Base-by-base conservation (phyloP, 2,797 vertebrate genomes). In the Myiothlypis chrysogaster region DNA sequence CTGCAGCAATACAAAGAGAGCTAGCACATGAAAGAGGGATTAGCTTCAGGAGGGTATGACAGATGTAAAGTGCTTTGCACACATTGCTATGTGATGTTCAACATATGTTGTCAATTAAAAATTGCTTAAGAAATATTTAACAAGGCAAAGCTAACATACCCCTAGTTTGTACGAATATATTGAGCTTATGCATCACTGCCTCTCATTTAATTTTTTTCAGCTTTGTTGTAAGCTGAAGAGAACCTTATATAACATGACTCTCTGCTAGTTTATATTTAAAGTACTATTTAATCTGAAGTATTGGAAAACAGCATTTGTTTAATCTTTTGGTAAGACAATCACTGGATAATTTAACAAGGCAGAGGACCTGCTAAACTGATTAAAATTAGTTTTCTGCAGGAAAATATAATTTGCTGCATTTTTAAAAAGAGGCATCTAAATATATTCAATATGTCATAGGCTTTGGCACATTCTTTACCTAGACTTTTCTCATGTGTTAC, bases 81-180 rank as follows among this genome's bases (percentile, higher is more conserved):
- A 94, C 88, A 89, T 95, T 97, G 90, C 84, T 97, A 52, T 97
- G 95, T 97, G 96, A 96, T 97, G 89, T 97, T 96, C 85, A 97
- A 94, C 96, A 97, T 96, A 97, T 97, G 96, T 93, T 97, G 95
- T 97, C 94, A 97, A 97, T 98, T 97, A 97, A 97, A 98, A 98
- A 90, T 97, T 97, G 88, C 87, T 98, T 97, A 95, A 97, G 95
- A 96, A 97, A 96, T 97, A 97, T 97, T 97, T 97, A 97, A 92
- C 93, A 95, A 97, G 84, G 81, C 80, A 97, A 95, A 97, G 95
- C 59, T 94, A 92, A 94, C 83, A 91, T 66, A 89, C 9, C 32
- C 35, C 83, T 78, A 72, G 59, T 96, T 95, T 95, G 83, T 94
- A 93, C 37, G 91, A 95, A 97, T 96, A 95, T 94, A 96, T 93